Conservation (phyloP, 2,888 invertebrate genomes). For the Scrobipalpa costella region DNA sequence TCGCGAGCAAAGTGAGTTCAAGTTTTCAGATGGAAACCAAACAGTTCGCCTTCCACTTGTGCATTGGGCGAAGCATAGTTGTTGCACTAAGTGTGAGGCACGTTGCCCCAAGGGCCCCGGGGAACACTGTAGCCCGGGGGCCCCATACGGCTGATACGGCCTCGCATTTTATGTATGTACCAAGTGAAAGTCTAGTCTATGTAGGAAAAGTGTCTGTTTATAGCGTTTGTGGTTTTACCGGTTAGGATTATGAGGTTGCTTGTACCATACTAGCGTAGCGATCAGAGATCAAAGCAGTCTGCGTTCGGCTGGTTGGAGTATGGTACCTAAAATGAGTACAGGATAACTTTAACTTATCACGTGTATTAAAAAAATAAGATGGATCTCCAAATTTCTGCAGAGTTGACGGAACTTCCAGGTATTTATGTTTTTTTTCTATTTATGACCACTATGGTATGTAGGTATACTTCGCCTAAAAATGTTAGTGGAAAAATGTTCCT, state of each 20-base stretch:
- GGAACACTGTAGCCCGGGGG: no score
- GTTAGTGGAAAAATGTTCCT: neutral
- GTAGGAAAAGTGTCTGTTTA: neutral
- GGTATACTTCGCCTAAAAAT: no score
- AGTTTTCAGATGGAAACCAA: no score
- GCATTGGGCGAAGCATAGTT: no score
- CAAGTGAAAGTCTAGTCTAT: conserved; percentile 44
- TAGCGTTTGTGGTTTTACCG: conserved; percentile 3
- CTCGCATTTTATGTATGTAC: conserved; percentile 74
- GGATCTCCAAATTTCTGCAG: neutral
- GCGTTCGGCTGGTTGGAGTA: neutral
- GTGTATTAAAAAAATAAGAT: neutral
- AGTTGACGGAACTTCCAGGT: neutral
- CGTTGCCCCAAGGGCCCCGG: no score
- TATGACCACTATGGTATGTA: no score
- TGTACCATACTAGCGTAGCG: neutral
- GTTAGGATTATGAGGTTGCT: neutral
- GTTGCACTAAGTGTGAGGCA: no score
- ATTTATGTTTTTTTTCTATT: no score
- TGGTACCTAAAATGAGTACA: neutral
- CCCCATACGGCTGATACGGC: no score
- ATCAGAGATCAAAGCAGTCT: neutral
- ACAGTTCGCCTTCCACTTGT: no score
- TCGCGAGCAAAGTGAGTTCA: no score
- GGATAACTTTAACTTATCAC: neutral